Percentiles rank a stretch among this genome's conserved stretches.
Conservation (phyloP, 1,140 invertebrate species). For the Antheraea mylitta region DNA sequence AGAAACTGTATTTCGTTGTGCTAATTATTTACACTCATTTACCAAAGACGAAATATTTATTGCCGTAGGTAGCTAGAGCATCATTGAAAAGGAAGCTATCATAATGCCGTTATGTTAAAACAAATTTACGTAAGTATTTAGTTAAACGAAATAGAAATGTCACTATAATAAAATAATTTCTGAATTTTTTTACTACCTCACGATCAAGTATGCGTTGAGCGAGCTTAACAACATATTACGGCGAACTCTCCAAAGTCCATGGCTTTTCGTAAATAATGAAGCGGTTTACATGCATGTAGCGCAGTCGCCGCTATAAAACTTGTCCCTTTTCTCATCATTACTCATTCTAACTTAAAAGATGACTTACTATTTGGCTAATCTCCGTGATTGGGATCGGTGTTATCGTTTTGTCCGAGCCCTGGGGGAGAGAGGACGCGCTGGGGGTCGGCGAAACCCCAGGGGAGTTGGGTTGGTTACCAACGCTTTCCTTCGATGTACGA, state of each 20-base stretch:
- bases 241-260: slow-evolving; percentile 18
- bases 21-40: too few relatives aligned
- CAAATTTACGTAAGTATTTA: too few relatives aligned
- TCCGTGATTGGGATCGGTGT: slow-evolving; percentile 80
- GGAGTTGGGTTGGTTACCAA: slow-evolving; percentile 75
- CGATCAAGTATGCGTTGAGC: slow-evolving; percentile 8
- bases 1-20: too few relatives aligned
- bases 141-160: too few relatives aligned
- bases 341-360: slow-evolving; percentile 23
- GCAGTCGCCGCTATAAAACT: slow-evolving; percentile 13
- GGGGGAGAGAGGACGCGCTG: slow-evolving; percentile 73
- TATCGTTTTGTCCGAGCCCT: slow-evolving; percentile 72
- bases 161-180: too few relatives aligned
- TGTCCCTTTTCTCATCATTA: slow-evolving; percentile 12
- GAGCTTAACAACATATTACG: slow-evolving; percentile 16
- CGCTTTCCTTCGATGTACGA: slow-evolving; percentile 85
- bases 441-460: slow-evolving; percentile 74
- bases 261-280: slow-evolving; percentile 26
- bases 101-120: too few relatives aligned
- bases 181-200: too few relatives aligned
- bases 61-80: too few relatives aligned
- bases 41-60: too few relatives aligned
- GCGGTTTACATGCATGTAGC: slow-evolving; percentile 29
- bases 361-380: slow-evolving; percentile 83
- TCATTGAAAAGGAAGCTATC: too few relatives aligned